These are phyloP conservation scores for Drosophila erecta DNA, from an alignment of 1,140 invertebrate species.

Conservation along the genomic window DNA sequence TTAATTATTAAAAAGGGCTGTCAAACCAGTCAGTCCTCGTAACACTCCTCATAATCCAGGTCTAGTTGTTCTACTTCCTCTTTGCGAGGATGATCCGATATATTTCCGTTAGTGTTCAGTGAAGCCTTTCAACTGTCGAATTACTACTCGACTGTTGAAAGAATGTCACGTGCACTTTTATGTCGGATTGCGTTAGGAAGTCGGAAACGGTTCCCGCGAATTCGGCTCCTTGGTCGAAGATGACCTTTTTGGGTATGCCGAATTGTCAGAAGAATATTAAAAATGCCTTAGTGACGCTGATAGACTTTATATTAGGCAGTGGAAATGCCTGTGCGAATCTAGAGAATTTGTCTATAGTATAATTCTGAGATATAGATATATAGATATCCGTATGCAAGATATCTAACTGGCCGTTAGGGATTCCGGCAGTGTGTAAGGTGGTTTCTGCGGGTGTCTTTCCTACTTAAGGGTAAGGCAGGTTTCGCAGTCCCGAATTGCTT, in stretches of 20 bases:
- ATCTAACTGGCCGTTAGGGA: too few relatives aligned
- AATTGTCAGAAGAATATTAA: constrained; percentile 1
- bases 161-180: too few relatives aligned
- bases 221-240: neutral
- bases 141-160: constrained; percentile 1
- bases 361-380: constrained; percentile 2
- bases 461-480: too few relatives aligned
- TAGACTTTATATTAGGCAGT: neutral
- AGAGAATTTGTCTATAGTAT: constrained; percentile 4
- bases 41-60: constrained; percentile 7
- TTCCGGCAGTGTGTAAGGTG: too few relatives aligned
- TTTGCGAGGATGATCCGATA: constrained; percentile 13
- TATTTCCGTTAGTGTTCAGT: constrained; percentile 20
- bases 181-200: neutral
- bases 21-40: too few relatives aligned
- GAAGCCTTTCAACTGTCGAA: constrained; percentile 6
- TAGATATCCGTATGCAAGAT: too few relatives aligned
- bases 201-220: neutral
- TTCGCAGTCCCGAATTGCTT: too few relatives aligned
- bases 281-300: neutral
- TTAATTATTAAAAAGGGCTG: too few relatives aligned
- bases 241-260: neutral
- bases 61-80: constrained; percentile 5
- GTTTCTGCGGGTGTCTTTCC: too few relatives aligned
- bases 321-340: constrained; percentile 2